Conservation (phyloP, 1,140 invertebrate species). For the Cotesia typhae region DNA sequence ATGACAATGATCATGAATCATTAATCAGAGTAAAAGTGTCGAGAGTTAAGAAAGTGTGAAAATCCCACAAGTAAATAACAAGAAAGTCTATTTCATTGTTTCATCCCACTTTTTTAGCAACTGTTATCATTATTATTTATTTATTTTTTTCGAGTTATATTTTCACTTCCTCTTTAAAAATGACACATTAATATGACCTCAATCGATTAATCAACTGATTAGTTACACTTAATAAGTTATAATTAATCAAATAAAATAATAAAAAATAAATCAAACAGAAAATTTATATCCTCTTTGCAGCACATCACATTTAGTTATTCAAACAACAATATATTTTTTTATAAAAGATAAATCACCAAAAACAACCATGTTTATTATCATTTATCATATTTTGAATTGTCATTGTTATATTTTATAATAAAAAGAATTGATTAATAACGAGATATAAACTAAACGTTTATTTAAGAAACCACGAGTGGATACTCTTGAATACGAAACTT, state of each 20-base stretch:
- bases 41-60: slow-evolving; percentile 34
- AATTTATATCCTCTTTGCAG: neutral
- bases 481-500: too few species aligned
- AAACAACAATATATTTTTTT: too few species aligned
- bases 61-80: slow-evolving; percentile 20
- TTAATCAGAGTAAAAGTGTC: slow-evolving; percentile 12
- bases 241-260: neutral
- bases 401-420: too few species aligned
- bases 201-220: slow-evolving; percentile 23
- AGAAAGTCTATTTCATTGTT: slow-evolving; percentile 32
- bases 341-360: too few species aligned
- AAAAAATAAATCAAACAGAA: neutral
- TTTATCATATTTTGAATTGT: too few species aligned
- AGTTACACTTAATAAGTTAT: slow-evolving; percentile 5
- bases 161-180: slow-evolving; percentile 16
- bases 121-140: neutral
- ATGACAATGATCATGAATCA: neutral
- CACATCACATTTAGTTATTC: too few species aligned
- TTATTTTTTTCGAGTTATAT: slow-evolving; percentile 15
- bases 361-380: too few species aligned
- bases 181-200: neutral
- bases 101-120: neutral
- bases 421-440: neutral
- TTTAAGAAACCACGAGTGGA: neutral
- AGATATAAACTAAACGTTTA: neutral